These are phyloP conservation scores for Thunnus albacares DNA, from an alignment of 2,797 vertebrate genomes.

Conservation along the genomic window DNA sequence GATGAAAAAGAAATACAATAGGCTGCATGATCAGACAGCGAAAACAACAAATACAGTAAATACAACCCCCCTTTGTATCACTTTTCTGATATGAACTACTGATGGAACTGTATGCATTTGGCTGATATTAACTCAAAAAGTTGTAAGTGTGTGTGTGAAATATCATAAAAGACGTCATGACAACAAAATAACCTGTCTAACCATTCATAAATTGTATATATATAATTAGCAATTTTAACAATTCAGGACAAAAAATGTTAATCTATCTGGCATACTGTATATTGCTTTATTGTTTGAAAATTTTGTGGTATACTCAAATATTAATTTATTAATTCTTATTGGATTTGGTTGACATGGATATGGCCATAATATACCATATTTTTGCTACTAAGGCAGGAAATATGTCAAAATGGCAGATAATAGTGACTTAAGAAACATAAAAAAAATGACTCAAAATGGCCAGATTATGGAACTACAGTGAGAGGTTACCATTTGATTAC, in stretches of 20 bases:
- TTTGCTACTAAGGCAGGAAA: neutral
- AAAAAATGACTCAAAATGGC: neutral
- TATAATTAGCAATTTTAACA: too few species aligned
- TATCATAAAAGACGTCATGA: neutral
- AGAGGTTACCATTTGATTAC: neutral
- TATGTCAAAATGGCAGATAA: neutral
- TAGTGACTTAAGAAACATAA: neutral
- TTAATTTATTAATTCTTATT: neutral
- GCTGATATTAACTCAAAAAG: neutral
- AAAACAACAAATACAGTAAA: neutral
- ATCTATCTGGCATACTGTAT: neutral
- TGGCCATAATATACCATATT: neutral
- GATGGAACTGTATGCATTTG: neutral
- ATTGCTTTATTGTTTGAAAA: neutral
- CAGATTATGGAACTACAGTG: neutral
- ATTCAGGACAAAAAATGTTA: neutral
- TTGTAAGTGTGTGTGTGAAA: neutral
- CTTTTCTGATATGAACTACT: neutral
- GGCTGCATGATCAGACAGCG: neutral
- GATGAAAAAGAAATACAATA: neutral
- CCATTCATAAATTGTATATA: neutral
- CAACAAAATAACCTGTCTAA: neutral
- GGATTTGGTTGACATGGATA: neutral
- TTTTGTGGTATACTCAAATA: neutral
- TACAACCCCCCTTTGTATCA: neutral